Evolutionary conservation across 2,888 invertebrate genomes (phyloP), one percentile per base, ranked within the genome.

Genomic region (Leptinotarsa haldemani): DNA sequence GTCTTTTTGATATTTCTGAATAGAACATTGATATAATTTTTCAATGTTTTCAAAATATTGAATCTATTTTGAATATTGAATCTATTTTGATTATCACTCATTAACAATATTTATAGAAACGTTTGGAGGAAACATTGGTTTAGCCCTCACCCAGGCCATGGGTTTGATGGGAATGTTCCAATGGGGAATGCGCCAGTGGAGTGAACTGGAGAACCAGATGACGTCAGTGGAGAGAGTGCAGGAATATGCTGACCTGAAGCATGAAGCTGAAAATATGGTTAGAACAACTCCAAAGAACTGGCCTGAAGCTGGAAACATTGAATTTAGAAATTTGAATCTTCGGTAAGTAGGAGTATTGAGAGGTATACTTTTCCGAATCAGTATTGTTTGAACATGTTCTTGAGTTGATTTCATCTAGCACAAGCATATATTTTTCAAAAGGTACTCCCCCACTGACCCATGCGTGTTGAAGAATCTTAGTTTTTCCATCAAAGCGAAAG

Each of bases 211-310:
- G 85, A 96, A 95, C 83, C 94, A 93, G 80, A 95, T 96, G 95
- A 95, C 95, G 4, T 93, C 95, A 15, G 97, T 98, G 0, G 98
- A 98, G 87, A 91, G 97, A 86, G 90, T 94, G n/a, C 81, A 95
- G 12, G 96, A 97, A 83, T 97, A 97, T 84, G 91, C 92, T 0
- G 90, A 92, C 50, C 85, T 96, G 4, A 90, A 92, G 1, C 81
- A 91, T 0, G 94, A 94, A 80, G 52, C 61, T 12, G 78, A 80
- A 18, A 50, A n/a, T 86, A 7, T 83, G 4, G 50, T 69, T n/a
- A 75, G 71, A 12, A 16, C 40, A 9, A 93, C 93, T 50, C 90
- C 91, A 16, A 88, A 90, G 16, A 88, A 90, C 0, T 95, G 95
- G 95, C 95, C 95, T 0, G 88, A 90, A 48, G 85, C 90, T 30